phyloP scores from a whole-genome alignment of 2,888 invertebrate genomes.

The Acanthosepion esculentum region DNA sequence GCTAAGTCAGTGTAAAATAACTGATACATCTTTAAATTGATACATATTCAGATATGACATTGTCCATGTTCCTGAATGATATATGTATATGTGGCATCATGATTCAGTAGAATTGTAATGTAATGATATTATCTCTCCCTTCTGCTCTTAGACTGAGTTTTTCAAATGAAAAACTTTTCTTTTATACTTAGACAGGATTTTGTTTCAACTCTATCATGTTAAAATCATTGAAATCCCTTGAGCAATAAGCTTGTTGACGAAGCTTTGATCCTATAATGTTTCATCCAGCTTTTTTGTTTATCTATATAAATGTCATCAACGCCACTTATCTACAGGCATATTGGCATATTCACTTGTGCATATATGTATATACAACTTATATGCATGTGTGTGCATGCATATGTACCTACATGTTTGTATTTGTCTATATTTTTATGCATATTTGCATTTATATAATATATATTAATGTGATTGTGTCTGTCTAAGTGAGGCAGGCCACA shows the following conservation, averaged over 20 bases:
- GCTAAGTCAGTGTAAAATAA: no score
- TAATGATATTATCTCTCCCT: not conserved
- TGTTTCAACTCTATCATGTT: not conserved
- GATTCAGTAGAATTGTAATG: not conserved
- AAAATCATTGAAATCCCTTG: not conserved
- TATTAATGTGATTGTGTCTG: no score
- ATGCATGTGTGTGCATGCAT: no score
- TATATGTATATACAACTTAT: not conserved
- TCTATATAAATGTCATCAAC: not conserved
- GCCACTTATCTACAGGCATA: not conserved
- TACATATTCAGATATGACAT: not conserved
- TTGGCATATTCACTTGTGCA: not conserved
- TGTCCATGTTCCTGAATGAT: not conserved
- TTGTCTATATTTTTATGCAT: no score
- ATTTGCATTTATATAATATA: no score
- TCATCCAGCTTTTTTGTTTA: not conserved
- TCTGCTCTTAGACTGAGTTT: not conserved
- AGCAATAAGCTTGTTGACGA: not conserved
- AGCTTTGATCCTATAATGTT: not conserved
- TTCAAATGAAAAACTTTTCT: not conserved
- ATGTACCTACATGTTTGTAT: no score
- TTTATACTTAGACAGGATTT: not conserved
- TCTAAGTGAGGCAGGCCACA: no score
- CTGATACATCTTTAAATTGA: not conserved
- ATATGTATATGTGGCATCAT: not conserved